Evolutionary conservation across 92 coral and sea anemone species (phyloP), one percentile per base, ranked within the genome.

Genomic region (Zoanthus sansibaricus): DNA sequence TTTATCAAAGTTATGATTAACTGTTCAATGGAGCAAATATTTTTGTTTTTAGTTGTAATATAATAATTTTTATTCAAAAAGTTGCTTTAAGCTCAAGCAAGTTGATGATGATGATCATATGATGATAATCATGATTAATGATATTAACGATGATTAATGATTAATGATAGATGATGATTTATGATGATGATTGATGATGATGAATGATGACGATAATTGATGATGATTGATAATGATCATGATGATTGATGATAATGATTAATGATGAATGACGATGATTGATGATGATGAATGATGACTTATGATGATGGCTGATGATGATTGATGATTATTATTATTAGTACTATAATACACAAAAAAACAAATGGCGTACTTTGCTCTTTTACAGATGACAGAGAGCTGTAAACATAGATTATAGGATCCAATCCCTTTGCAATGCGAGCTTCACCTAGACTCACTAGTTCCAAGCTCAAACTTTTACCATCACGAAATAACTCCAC

Each of bases 401-500:
- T 48, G 33, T 9, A 8, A 7, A 17, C 52, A 49, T 13, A 13
- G 7, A 13, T 2, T 47, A 6, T 3, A 25, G 76, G 1, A 44
- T 45, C 58, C 30, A 58, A 8, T 9, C 55, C 33, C 8, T 37
- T 71, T 0, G 5, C 61, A 15, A 59, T 14, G 7, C 5, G 69
- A 7, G 83, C 83, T 18, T 33, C 18, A 9, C 71, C 72, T 33
- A 55, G 69, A 58, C 16, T 61, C 30, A 78, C 83, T n/a, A 78
- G 72, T 12, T 78, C 83, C 52, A 59, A 37, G 1, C 37, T 37
- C 70, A 78, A 31, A 61, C 83, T 78, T 32, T 59, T 78, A 18
- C 55, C 72, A 9, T 78, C 31, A 14, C 33, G 31, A 44, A 78
- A 78, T 18, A 78, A 78, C 55, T 78, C 83, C 71, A 56, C 72